phyloP scores from a whole-genome alignment of 2,797 vertebrate genomes.

The Pelochelys cantorii region DNA sequence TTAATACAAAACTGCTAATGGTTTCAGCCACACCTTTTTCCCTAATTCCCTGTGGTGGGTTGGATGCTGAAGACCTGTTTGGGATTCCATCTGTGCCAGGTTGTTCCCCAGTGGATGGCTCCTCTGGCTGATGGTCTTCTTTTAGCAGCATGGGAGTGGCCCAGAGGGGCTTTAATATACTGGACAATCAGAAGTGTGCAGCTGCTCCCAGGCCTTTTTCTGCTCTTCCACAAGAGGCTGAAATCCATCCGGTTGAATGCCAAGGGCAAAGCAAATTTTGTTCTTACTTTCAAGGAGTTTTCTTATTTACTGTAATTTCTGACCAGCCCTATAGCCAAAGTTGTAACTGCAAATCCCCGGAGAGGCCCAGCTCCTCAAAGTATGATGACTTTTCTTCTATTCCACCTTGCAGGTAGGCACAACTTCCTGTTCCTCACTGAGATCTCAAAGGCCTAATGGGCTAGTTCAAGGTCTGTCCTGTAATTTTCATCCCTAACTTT shows the following conservation, averaged over 20 bases:
- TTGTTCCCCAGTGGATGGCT: background rate
- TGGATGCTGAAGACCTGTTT: background rate
- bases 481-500: constrained; percentile 59
- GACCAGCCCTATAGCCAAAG: background rate
- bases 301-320: background rate
- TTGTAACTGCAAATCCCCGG: constrained; percentile 9
- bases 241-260: background rate
- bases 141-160: background rate
- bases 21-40: background rate
- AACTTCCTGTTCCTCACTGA: background rate
- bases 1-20: background rate
- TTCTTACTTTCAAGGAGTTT: background rate
- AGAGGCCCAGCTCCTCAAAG: background rate
- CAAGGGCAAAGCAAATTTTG: constrained; percentile 22
- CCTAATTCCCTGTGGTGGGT: background rate
- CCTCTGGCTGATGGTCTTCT: background rate
- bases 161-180: background rate
- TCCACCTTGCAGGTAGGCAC: background rate
- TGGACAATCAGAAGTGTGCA: background rate
- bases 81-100: background rate
- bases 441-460: background rate
- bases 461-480: constrained; percentile 22
- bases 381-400: background rate
- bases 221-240: background rate
- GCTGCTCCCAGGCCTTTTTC: background rate